A percentile compares a stretch with the other conserved stretches of the same genome.
Evolutionary conservation across 1,140 invertebrate genomes (phyloP).

Genomic region (Drosophila bocqueti): DNA sequence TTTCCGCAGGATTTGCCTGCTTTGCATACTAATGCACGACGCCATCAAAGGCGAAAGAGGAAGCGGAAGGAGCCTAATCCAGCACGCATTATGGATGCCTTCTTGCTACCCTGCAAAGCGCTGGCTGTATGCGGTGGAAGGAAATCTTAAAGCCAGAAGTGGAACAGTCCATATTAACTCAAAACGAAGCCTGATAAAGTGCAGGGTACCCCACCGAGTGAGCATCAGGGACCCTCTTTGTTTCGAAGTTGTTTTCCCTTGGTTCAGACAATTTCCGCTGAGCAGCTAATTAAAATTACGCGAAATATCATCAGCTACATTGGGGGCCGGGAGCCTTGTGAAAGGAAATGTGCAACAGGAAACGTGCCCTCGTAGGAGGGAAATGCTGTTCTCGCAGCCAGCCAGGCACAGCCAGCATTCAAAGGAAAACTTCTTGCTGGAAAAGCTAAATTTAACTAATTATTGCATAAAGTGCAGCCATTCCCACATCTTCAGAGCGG

Average conservation of each 20-base stretch:
- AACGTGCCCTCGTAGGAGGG: constrained; percentile 50
- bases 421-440: constrained; percentile 4
- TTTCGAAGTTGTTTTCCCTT: constrained; percentile 16
- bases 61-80: constrained; percentile 48
- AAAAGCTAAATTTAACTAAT: constrained; percentile 1
- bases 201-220: constrained; percentile 1
- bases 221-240: background rate
- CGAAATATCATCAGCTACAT: constrained; percentile 49
- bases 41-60: constrained; percentile 25
- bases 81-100: constrained; percentile 27
- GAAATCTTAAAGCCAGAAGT: too few relatives aligned
- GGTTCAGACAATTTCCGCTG: constrained; percentile 64
- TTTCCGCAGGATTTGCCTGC: constrained; percentile 54
- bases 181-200: background rate
- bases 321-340: constrained; percentile 13
- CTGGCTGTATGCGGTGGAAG: background rate
- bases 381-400: constrained; percentile 38
- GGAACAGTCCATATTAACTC: background rate
- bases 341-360: constrained; percentile 63
- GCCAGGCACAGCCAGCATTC: background rate
- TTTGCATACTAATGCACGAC: constrained; percentile 73
- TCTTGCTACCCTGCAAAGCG: background rate
- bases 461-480: constrained; percentile 23
- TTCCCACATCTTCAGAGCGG: background rate
- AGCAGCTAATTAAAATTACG: constrained; percentile 77